Base-by-base conservation (phyloP, 2,797 vertebrate species). In the Gymnocypris eckloni region DNA sequence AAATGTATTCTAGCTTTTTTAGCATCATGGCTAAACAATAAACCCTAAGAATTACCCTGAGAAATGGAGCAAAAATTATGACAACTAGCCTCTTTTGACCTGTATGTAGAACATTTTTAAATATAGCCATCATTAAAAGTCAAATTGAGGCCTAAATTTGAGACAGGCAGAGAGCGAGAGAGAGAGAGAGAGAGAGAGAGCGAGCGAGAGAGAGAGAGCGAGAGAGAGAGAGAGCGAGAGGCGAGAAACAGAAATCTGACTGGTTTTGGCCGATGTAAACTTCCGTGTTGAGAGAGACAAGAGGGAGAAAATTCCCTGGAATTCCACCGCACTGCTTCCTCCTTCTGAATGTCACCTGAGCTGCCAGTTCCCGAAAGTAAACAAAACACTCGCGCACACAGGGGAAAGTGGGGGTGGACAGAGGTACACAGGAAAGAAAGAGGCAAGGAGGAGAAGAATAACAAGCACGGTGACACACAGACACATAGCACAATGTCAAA, bases 281-380 rank as follows among this genome's bases (percentile, higher is more conserved):
- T 82, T 87, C 83, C 83, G 56, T 82, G 83, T 86, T 86, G 86
- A 79, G 81, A 78, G 80, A 88, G 81, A 87, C 66, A 28, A 71
- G 50, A 50, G 81, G 79, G 78, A 86, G 73, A 88, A 88, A 88
- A 76, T 82, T 90, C 86, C 79, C 87, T 87, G 81, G 84, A 88
- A 90, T 90, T 90, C 73, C 81, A 88, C 20, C 20, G 66, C 12
- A 76, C 83, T 84, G 83, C 83, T 89, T 90, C 87, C 87, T 89
- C 84, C 76, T 88, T 77, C 73, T 20, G 25, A 86, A 73, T 69
- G 90, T 86, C 76, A 89, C 87, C 86, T 90, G 87, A 89, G 90
- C 79, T 88, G 67, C 28, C 75, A 78, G 88, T 90, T 87, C 86
- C 83, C 84, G 81, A 88, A 88, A 77, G 77, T 81, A 84, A 84